Evolutionary conservation across 2,113 vertebrate species (phyloP), one percentile per base, ranked within the genome.

Genomic region (Dendrocopos noguchii): DNA sequence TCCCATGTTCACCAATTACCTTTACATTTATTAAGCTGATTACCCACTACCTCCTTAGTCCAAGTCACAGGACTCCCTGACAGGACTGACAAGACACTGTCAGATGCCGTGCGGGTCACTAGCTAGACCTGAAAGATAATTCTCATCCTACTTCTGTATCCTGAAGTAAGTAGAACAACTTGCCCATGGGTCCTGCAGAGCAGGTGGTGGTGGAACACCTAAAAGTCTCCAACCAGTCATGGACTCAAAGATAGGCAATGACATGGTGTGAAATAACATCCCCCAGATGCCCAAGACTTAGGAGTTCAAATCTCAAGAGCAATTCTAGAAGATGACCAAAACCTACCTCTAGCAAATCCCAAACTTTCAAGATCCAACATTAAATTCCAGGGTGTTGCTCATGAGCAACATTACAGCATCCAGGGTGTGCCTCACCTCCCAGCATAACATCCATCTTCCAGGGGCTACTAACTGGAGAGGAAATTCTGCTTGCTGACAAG

Each of bases 331-430:
- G 46, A 11, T 3, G 7, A 74, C 25, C 44, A 25, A 34, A 50
- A 82, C 9, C 44, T 16, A 53, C 56, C 72, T 64, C 56, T 19
- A 55, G 56, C 61, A 29, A 74, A 60, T 4, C 18, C 66, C 53
- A 56, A 16, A 5, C 79, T 87, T 83, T 86, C 87, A 87, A 91
- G 59, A 90, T 39, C 70, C 36, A 61, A 80, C 71, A 80, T 63
- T 66, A 59, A 33, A 8, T 77, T 84, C 66, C 88, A 70, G 88
- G 87, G 86, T 53, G 74, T 16, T 96, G 95, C 87, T 95, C 88
- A 80, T 86, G 91, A 96, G 93, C 60, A 90, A 94, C 88, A 46
- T 63, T 39, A 66, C 83, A 93, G 97, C 84, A 42, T 4, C 60
- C 75, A 85, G 95, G 95, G 88, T 18, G 84, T 83, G 89, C 77